phyloP scores from a whole-genome alignment of 2,113 vertebrate species.

The Helogale parvula region DNA sequence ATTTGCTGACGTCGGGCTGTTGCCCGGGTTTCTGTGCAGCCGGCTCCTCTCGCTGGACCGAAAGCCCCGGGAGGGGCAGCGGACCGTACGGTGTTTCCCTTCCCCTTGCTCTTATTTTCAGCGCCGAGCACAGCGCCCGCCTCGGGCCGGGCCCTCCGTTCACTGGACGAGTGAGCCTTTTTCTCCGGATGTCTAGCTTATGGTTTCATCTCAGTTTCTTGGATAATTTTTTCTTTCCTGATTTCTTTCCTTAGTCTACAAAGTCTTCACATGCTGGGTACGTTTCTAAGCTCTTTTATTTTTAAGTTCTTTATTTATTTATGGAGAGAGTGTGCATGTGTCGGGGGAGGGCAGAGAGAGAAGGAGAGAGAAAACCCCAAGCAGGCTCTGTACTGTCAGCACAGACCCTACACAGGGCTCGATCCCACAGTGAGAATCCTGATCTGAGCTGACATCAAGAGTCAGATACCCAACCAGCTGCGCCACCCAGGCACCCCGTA shows the following conservation, averaged over 20 bases:
- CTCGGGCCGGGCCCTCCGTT: neutral
- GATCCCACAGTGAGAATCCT: too few relatives aligned
- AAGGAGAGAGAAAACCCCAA: too few relatives aligned
- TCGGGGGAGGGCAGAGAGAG: too few relatives aligned
- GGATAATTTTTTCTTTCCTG: constrained; percentile 9
- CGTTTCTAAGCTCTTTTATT: neutral
- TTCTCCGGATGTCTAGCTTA: neutral
- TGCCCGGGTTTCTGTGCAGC: neutral
- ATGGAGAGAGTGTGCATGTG: too few relatives aligned
- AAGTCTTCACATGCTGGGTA: neutral
- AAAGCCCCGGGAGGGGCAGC: neutral
- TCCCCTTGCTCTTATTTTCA: neutral
- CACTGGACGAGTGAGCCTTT: neutral
- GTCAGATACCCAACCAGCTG: too few relatives aligned
- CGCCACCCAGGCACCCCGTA: too few relatives aligned
- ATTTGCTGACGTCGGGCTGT: constrained; percentile 5
- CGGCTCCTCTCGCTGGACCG: neutral
- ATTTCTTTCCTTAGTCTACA: neutral
- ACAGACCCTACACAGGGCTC: too few relatives aligned
- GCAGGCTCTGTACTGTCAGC: too few relatives aligned
- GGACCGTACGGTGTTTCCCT: neutral
- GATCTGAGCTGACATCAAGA: too few relatives aligned
- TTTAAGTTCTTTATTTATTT: too few relatives aligned
- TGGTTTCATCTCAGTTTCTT: neutral
- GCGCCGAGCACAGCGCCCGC: neutral